Base-by-base conservation (phyloP, 2,113 vertebrate species). In the Alces alces region DNA sequence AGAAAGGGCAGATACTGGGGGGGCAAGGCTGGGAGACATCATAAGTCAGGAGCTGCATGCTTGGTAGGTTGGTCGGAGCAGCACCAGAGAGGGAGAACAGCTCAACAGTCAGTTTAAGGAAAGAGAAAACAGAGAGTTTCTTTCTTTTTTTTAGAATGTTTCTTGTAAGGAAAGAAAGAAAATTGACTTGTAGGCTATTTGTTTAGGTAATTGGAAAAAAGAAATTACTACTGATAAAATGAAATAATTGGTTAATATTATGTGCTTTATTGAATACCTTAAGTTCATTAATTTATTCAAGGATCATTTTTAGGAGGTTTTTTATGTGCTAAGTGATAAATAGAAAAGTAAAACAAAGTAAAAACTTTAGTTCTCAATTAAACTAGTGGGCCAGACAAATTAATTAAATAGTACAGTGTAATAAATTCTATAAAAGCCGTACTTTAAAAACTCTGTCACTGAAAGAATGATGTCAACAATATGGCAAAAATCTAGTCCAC, bases 41-140 rank as follows among this genome's bases (percentile, higher is more conserved):
- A 0, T 1, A 2, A 47, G 36, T 10, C 9, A 6, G 47, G 39
- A 8, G 1, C 3, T n/a, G 27, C 1, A 1, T 0, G 12, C 13
- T 30, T 5, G 28, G 23, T 1, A 7, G 19, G 21, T 5, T 3
- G 10, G 7, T 16, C 10, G 0, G 2, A 17, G n/a, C 2, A 23
- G 1, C 1, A 0, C 10, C 30, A 21, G 16, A n/a, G n/a, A 50
- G 1, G 2, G 4, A 58, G 3, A 12, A 2, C 43, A 88, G 4
- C 28, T 39, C 76, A 36, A 10, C 4, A 2, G 17, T 9, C 13
- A 21, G 10, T 50, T 83, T 66, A 52, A 60, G 52, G 3, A 13
- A 50, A n/a, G 19, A 61, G 30, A 50, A 85, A 43, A 15, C n/a
- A 36, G 8, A 8, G 5, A 1, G 0, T 19, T 57, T 57, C 47